Evolutionary conservation across 35 echinoderm and acorn worm species (phyloP).

Genomic region (Amphiura filiformis): DNA sequence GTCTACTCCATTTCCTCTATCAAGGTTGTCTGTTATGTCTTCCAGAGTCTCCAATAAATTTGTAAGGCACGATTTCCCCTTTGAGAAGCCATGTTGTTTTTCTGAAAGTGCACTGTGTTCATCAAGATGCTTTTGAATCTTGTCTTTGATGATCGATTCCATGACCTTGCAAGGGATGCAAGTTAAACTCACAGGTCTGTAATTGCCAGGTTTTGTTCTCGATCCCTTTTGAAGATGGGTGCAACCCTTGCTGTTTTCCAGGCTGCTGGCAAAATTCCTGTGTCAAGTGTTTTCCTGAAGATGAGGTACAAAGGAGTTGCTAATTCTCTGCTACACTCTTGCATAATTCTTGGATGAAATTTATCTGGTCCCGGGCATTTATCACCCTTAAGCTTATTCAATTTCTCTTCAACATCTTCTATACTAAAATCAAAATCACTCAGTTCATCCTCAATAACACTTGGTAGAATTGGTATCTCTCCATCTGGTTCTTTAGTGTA

Average conservation of each 20-base stretch:
- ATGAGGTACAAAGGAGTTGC: conserved; percentile 14
- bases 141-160: conserved; percentile 41
- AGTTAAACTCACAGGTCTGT: conserved; percentile 44
- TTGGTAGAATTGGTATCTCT: neutral
- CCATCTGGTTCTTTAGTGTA: conserved; percentile 29
- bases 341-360: conserved; percentile 21
- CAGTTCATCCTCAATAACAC: neutral
- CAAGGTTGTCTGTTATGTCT: conserved; percentile 17
- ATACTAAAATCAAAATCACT: neutral
- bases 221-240: conserved; percentile 48
- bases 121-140: conserved; percentile 18
- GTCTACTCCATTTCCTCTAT: conserved; percentile 5
- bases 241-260: conserved; percentile 51
- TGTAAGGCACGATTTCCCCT: conserved; percentile 36
- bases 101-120: neutral
- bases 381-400: neutral
- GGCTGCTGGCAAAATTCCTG: conserved; percentile 30
- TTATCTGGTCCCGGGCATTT: conserved; percentile 25
- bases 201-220: conserved; percentile 38
- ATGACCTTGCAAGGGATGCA: conserved; percentile 48
- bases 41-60: conserved; percentile 5
- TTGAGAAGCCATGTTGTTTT: conserved; percentile 2
- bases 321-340: conserved; percentile 3
- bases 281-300: conserved; percentile 30
- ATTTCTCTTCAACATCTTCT: neutral